A percentile compares a stretch with the other conserved stretches of the same genome.
Evolutionary conservation across 2,888 invertebrate species (phyloP).

Genomic region (Nemotelus pantherinus): DNA sequence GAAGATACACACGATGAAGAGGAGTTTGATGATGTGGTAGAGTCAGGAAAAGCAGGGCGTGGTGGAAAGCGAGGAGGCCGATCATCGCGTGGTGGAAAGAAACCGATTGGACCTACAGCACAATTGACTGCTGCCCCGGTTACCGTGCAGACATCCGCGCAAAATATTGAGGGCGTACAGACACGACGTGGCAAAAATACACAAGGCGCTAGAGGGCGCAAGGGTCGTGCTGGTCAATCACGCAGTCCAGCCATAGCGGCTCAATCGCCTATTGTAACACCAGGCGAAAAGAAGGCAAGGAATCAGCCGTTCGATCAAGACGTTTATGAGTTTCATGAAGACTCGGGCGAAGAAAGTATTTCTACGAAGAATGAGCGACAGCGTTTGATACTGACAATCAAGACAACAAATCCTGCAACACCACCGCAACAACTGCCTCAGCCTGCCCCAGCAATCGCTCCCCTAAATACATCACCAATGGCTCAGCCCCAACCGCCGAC

Average conservation of each 20-base stretch:
- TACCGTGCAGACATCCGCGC: neutral
- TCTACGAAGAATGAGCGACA: constrained; percentile 71
- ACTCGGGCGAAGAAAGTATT: constrained; percentile 80
- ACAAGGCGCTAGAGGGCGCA: constrained; percentile 56
- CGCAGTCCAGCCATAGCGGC: constrained; percentile 25
- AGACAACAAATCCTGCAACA: constrained; percentile 68
- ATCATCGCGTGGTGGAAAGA: constrained; percentile 53
- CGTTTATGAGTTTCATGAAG: constrained; percentile 91
- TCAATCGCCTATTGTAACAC: constrained; percentile 50
- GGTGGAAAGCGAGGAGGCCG: constrained; percentile 58
- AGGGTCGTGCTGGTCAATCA: constrained; percentile 62
- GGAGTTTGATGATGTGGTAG: constrained; percentile 57
- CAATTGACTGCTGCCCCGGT: neutral
- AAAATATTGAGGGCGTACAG: constrained; percentile 66
- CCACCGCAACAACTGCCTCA: constrained; percentile 50
- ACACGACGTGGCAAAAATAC: constrained; percentile 66
- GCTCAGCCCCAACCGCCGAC: constrained; percentile 29
- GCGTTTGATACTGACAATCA: constrained; percentile 82
- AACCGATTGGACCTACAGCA: neutral
- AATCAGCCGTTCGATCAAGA: constrained; percentile 68
- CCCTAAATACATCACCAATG: constrained; percentile 47
- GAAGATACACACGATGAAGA: constrained; percentile 60
- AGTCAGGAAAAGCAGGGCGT: constrained; percentile 55
- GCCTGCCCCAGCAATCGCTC: constrained; percentile 55
- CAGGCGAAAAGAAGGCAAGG: constrained; percentile 64